A percentile compares a stretch with the other conserved stretches of the same genome.
These are phyloP conservation scores for Oconnorella tubifera DNA, from an alignment of 2,888 invertebrate genomes.

Conservation along the genomic window DNA sequence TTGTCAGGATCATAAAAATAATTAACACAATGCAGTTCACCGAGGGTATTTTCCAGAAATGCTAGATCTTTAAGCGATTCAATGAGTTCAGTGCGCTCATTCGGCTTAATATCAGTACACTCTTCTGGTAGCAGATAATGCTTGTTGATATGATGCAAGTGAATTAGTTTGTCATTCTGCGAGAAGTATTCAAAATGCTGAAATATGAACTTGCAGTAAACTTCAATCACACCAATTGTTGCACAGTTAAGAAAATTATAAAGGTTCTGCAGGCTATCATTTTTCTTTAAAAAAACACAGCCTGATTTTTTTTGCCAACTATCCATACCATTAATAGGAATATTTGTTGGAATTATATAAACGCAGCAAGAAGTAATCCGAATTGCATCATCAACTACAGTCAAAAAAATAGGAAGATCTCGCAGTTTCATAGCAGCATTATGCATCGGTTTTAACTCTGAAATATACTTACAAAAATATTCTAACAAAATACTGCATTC, in stretches of 20 bases:
- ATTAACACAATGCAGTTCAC: constrained; percentile 29
- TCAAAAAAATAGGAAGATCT: constrained; percentile 29
- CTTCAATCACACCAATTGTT: constrained; percentile 29
- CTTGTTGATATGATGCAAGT: constrained; percentile 31
- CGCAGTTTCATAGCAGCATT: constrained; percentile 20
- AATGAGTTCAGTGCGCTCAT: constrained; percentile 26
- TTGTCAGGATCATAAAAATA: constrained; percentile 39
- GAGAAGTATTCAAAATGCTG: constrained; percentile 37
- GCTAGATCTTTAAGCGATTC: constrained; percentile 27
- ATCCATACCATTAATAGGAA: constrained; percentile 34
- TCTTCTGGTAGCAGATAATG: constrained; percentile 22
- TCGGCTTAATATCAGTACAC: constrained; percentile 14
- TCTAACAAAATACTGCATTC: constrained; percentile 21
- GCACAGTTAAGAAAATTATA: constrained; percentile 32
- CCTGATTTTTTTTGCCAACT: constrained; percentile 32
- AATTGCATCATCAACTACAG: constrained; percentile 30
- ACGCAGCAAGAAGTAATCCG: constrained; percentile 26
- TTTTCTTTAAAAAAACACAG: constrained; percentile 31
- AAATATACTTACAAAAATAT: constrained; percentile 27
- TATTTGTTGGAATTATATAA: constrained; percentile 31
- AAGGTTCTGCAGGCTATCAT: constrained; percentile 23
- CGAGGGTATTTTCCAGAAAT: constrained; percentile 32
- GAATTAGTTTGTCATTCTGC: constrained; percentile 27
- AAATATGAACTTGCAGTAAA: constrained; percentile 37
- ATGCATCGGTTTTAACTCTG: constrained; percentile 16